phyloP scores from a whole-genome alignment of 2,113 vertebrate genomes.

The Vidua macroura region DNA sequence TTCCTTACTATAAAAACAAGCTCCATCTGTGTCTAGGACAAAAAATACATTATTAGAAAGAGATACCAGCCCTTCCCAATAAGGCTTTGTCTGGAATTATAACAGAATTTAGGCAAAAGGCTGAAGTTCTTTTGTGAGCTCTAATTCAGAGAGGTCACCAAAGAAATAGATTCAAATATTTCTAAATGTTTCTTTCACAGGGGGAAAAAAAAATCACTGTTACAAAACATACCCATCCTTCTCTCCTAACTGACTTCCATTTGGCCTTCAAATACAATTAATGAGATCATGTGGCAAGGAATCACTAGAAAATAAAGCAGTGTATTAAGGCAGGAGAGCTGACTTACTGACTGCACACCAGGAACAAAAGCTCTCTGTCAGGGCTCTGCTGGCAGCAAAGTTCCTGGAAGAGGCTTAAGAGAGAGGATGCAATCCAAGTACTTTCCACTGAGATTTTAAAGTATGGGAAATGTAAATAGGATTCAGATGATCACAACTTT shows the following conservation, averaged over 20 bases:
- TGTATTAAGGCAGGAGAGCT: background rate
- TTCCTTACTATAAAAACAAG: slow-evolving; percentile 30
- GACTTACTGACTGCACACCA: background rate
- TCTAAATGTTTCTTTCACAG: background rate
- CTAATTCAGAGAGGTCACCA: background rate
- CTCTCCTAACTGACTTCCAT: background rate
- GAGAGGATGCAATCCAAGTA: background rate
- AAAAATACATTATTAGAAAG: background rate
- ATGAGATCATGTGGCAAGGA: background rate
- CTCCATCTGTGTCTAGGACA: slow-evolving; percentile 4
- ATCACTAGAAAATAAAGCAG: background rate
- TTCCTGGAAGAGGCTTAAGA: background rate
- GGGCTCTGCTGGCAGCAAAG: background rate
- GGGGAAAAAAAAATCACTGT: background rate
- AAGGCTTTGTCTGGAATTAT: background rate
- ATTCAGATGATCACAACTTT: background rate
- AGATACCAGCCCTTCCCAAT: background rate
- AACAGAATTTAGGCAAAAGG: background rate
- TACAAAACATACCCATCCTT: background rate
- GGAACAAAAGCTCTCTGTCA: slow-evolving; percentile 5
- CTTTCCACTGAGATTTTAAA: background rate
- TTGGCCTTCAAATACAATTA: background rate
- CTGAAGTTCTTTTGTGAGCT: background rate
- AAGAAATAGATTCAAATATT: background rate
- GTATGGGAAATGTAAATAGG: background rate